Evolutionary conservation across 2,888 invertebrate species (phyloP).

Genomic region (Agriopis leucophaearia): DNA sequence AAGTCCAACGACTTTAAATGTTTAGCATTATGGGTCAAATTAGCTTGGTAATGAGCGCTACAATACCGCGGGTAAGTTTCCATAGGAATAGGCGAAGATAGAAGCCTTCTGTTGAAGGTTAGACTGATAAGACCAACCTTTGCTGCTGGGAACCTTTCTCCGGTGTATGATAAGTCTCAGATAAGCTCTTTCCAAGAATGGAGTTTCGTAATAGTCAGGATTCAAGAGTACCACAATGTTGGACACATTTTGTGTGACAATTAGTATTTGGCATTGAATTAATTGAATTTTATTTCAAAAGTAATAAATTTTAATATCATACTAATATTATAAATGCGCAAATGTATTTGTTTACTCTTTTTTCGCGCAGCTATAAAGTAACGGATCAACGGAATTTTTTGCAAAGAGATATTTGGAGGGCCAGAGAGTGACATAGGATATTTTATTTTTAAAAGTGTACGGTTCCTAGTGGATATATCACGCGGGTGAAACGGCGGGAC

Average conservation of each 20-base stretch:
- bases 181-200: conserved; percentile 33
- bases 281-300: no score
- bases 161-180: conserved; percentile 31
- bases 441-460: no score
- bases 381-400: no score
- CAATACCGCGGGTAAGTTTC: not conserved
- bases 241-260: not conserved
- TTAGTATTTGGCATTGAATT: not conserved
- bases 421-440: no score
- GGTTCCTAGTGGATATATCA: no score
- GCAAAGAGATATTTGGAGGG: no score
- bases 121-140: conserved; percentile 35
- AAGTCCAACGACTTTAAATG: conserved; percentile 10
- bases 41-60: conserved; percentile 4
- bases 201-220: conserved; percentile 18
- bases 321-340: no score
- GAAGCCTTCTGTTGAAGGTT: conserved; percentile 41
- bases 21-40: conserved; percentile 8
- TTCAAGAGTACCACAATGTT: not conserved
- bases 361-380: no score
- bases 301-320: not conserved
- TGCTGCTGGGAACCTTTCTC: conserved; percentile 39
- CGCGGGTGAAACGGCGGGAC: no score
- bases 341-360: no score
- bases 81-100: conserved; percentile 27